Evolutionary conservation across 2,797 vertebrate species (phyloP).

Genomic region (Ateles fusciceps): DNA sequence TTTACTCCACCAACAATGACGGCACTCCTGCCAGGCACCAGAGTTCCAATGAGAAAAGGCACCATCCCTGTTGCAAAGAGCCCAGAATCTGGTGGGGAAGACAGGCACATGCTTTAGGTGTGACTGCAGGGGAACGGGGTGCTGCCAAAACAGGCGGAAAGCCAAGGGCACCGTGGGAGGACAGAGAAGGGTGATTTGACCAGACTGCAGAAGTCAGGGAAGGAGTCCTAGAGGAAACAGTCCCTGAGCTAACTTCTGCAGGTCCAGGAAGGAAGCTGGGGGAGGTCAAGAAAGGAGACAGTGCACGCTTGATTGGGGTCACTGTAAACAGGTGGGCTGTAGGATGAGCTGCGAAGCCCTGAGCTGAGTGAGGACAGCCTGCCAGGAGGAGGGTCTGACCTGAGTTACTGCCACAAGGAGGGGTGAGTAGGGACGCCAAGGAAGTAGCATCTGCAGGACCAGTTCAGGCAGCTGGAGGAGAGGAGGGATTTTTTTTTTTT

Average conservation of each 20-base stretch:
- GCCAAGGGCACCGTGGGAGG: too few relatives aligned
- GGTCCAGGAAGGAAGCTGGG: neutral
- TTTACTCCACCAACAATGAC: rapidly evolving
- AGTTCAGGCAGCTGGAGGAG: rapidly evolving
- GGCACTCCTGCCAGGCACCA: rapidly evolving
- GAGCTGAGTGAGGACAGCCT: rapidly evolving
- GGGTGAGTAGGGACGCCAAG: too few relatives aligned
- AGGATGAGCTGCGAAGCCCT: too few relatives aligned
- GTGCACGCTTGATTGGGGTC: rapidly evolving
- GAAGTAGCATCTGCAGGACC: neutral
- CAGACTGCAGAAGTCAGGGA: neutral
- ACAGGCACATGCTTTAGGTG: rapidly evolving
- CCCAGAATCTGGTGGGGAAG: neutral
- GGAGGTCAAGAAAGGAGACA: neutral
- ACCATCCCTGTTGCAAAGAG: neutral
- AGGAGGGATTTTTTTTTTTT: rapidly evolving
- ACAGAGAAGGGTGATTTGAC: neutral
- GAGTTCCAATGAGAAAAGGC: neutral
- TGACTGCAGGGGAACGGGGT: rapidly evolving
- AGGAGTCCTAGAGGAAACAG: neutral
- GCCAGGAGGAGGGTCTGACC: rapidly evolving
- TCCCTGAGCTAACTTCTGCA: too few relatives aligned
- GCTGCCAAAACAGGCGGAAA: rapidly evolving
- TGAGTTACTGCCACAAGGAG: neutral
- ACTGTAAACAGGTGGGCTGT: too few relatives aligned